Conservation (phyloP, 2,797 vertebrate species). For the Falco novaeseelandiae region DNA sequence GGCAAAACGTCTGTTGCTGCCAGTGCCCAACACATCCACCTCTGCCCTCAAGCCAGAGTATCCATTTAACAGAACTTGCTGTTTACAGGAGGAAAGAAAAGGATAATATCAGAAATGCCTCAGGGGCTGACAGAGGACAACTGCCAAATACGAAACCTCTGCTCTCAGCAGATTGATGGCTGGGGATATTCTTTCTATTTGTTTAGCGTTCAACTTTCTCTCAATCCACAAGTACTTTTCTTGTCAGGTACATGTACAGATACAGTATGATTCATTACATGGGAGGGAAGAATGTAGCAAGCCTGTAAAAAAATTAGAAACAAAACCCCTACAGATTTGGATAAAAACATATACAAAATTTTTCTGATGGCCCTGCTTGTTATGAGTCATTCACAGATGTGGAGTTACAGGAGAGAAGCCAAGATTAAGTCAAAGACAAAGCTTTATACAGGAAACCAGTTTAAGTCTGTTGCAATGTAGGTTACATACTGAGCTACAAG, state of each 20-base stretch:
- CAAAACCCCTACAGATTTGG: slow-evolving; percentile 20
- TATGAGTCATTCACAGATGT: slow-evolving; percentile 72
- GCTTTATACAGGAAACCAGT: slow-evolving; percentile 55
- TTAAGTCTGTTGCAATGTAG: slow-evolving; percentile 36
- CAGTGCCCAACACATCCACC: background rate
- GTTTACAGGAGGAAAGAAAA: slow-evolving; percentile 33
- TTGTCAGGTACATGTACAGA: background rate
- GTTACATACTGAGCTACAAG: slow-evolving; percentile 6
- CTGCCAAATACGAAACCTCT: slow-evolving; percentile 42
- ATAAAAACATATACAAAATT: slow-evolving; percentile 38
- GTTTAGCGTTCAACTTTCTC: background rate
- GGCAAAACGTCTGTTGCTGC: background rate
- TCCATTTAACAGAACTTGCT: background rate
- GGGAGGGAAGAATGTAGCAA: background rate
- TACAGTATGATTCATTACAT: background rate
- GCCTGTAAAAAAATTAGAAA: slow-evolving; percentile 2
- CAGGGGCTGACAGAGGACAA: background rate
- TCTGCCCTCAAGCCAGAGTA: background rate
- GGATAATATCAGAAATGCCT: background rate
- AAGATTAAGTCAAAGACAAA: slow-evolving; percentile 68
- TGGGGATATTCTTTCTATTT: slow-evolving; percentile 13
- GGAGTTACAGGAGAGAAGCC: slow-evolving; percentile 50
- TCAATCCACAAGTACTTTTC: background rate
- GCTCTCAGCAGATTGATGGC: slow-evolving; percentile 30
- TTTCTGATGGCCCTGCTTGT: slow-evolving; percentile 42